phyloP scores from a whole-genome alignment of 2,113 vertebrate species.

The Pseudonaja textilis region DNA sequence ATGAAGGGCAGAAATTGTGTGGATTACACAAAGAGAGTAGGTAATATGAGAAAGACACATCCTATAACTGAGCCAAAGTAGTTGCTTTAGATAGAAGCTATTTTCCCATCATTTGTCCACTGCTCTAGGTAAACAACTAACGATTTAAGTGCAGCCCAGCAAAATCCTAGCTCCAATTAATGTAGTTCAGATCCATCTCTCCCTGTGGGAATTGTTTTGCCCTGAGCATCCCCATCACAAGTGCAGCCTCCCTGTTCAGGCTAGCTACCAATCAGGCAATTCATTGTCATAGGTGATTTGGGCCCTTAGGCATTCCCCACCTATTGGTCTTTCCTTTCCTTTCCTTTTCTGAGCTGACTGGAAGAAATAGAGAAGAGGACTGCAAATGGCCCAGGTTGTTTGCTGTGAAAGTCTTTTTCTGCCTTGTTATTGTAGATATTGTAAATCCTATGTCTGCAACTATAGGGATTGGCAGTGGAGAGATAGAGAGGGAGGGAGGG shows the following conservation, averaged over 20 bases:
- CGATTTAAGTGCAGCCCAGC: neutral
- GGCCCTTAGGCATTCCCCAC: constrained; percentile 1
- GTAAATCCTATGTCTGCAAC: neutral
- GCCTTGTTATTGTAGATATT: neutral
- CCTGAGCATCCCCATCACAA: neutral
- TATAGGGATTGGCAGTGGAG: neutral
- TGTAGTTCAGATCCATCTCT: neutral
- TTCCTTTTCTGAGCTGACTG: neutral
- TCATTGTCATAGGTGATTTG: neutral
- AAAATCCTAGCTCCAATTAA: neutral
- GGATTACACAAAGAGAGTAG: neutral
- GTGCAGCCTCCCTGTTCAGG: neutral
- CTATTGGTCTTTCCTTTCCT: neutral
- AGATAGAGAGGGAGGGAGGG: neutral
- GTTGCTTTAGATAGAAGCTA: neutral
- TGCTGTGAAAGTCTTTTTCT: neutral
- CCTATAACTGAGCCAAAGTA: neutral
- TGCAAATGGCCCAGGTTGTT: neutral
- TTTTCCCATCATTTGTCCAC: neutral
- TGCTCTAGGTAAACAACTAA: neutral
- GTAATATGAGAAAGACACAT: neutral
- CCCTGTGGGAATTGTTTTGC: neutral
- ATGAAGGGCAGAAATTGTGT: neutral
- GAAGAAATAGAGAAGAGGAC: neutral
- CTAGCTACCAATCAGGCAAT: neutral